Percentiles rank a stretch among this genome's conserved stretches.
These are phyloP conservation scores for Sebastes cheni DNA, from an alignment of 2,797 vertebrate genomes.

Conservation along the genomic window DNA sequence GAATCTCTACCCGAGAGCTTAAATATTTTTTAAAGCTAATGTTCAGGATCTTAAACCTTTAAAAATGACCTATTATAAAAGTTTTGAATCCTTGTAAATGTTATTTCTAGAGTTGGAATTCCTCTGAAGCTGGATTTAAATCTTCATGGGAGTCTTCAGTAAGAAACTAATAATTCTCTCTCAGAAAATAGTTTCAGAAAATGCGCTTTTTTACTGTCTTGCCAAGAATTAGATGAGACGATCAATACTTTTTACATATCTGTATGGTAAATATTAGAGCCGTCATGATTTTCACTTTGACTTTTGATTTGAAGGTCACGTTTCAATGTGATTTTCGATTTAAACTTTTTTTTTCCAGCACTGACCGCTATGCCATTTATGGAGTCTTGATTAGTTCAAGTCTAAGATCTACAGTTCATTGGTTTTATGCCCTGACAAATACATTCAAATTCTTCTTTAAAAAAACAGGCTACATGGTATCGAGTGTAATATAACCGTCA, in stretches of 20 bases:
- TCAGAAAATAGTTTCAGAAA: neutral
- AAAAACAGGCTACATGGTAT: neutral
- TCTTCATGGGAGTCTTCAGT: neutral
- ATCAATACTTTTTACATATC: neutral
- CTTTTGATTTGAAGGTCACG: neutral
- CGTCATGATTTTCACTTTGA: neutral
- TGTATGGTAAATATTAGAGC: neutral
- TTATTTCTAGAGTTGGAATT: too few species aligned
- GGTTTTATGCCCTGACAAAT: neutral
- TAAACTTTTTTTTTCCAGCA: neutral
- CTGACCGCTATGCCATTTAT: neutral
- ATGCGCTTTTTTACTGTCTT: neutral
- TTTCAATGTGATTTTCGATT: neutral
- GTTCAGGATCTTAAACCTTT: conserved; percentile 3
- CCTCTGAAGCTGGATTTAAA: too few species aligned
- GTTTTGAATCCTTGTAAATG: too few species aligned
- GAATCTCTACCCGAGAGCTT: neutral
- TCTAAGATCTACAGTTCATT: neutral
- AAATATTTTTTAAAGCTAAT: neutral
- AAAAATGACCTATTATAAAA: neutral
- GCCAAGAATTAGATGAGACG: neutral
- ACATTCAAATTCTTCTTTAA: neutral
- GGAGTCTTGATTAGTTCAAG: neutral
- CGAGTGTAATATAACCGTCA: neutral
- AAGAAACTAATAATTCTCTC: neutral